Evolutionary conservation across 2,888 invertebrate species (phyloP), one percentile per base, ranked within the genome.

Genomic region (Apamea monoglypha): DNA sequence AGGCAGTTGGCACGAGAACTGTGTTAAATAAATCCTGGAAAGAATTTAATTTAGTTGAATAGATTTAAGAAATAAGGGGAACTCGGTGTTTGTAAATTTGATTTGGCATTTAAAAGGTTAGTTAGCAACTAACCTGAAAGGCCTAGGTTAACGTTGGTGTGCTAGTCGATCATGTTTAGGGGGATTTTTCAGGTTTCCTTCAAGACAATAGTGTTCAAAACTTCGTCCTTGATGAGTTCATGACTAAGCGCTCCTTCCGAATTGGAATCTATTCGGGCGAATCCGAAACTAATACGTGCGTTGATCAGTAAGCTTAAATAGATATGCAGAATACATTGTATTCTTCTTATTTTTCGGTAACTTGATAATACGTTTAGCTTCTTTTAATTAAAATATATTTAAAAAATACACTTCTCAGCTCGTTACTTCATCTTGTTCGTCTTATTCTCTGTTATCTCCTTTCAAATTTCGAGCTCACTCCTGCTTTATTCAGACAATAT

Each of bases 21-120:
- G 80, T 56, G 78, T 74, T 81, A 85, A 79, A 81, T 86, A 81
- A 86, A 83, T 78, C 75, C 68, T 76, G 63, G 40, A 10, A 76
- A 40, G 76, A 79, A 76, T 83, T 82, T 82, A 47, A 77, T 85
- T 85, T 75, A 25, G 40, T 71, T 61, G 47, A 74, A 70, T 74
- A 72, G 68, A 61, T 61, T 67, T 56, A 74, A 47, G 25, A 53
- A 86, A 70, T 47, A 47, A 36, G n/a, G n/a, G 25, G 29, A 53
- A 61, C 32, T 44, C 16, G 36, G 21, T 25, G 53, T 64, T 81
- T 56, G 29, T n/a, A 53, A 40, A 64, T 64, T 56, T 29, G 61
- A 40, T 76, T 82, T 63, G 16, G n/a, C 47, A 64, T 59, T 40
- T 44, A 12, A 36, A 59, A 36, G 1, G 12, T 36, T 18, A 36